A percentile compares a stretch with the other conserved stretches of the same genome.
These are phyloP conservation scores for Accipiter cooperii DNA, from an alignment of 2,113 vertebrate species.

Conservation along the genomic window DNA sequence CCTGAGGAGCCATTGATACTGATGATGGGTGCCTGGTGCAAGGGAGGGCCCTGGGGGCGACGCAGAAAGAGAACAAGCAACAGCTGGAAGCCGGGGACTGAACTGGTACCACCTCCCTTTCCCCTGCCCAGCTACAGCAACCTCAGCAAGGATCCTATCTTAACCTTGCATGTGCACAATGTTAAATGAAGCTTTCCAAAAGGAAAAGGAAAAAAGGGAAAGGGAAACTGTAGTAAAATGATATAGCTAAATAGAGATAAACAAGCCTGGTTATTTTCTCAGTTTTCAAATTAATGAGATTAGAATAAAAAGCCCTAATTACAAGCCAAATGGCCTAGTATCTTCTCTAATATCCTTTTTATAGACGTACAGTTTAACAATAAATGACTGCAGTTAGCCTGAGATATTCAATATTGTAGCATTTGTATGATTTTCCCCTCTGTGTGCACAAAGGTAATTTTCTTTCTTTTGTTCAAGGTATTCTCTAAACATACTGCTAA, in stretches of 20 bases:
- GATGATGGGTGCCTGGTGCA: too few species aligned
- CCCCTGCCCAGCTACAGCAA: not conserved
- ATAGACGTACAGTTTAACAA: not conserved
- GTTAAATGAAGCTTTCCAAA: not conserved
- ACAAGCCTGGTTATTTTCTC: not conserved
- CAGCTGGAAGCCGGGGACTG: not conserved
- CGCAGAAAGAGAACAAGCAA: not conserved
- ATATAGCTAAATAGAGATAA: not conserved
- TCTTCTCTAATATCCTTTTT: not conserved
- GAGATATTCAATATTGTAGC: not conserved
- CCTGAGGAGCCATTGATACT: not conserved
- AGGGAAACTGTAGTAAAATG: not conserved
- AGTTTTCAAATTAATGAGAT: not conserved
- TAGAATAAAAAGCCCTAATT: not conserved
- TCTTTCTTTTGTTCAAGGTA: not conserved
- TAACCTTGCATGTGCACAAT: not conserved
- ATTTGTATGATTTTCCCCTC: not conserved
- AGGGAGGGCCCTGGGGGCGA: not conserved
- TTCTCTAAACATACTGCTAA: not conserved
- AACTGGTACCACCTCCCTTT: not conserved
- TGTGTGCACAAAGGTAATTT: not conserved
- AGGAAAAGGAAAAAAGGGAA: not conserved
- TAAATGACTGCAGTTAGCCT: not conserved
- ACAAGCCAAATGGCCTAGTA: not conserved
- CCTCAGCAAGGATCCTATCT: not conserved